These are phyloP conservation scores for Acrossocheilus wenchowensis DNA, from an alignment of 2,797 vertebrate species.

Conservation along the genomic window DNA sequence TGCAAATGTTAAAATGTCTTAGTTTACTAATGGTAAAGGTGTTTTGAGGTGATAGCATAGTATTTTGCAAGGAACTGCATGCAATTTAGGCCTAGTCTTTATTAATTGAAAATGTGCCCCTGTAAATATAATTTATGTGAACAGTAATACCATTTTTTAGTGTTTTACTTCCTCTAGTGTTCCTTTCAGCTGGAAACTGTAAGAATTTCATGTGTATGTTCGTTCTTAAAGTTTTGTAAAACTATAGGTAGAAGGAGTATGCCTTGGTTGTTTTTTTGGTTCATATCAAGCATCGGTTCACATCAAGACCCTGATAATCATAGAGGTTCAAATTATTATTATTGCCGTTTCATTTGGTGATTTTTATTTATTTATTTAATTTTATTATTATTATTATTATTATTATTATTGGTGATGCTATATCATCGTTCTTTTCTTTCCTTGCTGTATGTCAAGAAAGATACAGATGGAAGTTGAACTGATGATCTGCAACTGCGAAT, in stretches of 20 bases:
- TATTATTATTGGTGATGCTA: not conserved
- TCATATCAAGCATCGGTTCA: not conserved
- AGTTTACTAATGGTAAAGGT: not conserved
- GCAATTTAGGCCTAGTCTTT: not conserved
- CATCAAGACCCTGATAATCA: not conserved
- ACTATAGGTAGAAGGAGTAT: not conserved
- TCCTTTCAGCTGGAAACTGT: not conserved
- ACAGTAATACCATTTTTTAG: not conserved
- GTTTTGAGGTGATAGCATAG: not conserved
- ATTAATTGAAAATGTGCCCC: not conserved
- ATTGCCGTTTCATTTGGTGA: not conserved
- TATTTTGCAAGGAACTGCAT: not conserved
- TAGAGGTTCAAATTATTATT: not conserved
- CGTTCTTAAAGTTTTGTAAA: not conserved
- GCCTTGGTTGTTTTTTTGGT: not conserved
- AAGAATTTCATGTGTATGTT: too few relatives aligned
- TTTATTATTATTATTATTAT: too few relatives aligned
- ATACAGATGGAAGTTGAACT: not conserved
- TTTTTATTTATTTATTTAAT: not conserved
- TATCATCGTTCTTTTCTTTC: not conserved
- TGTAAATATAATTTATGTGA: not conserved
- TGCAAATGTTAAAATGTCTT: not conserved
- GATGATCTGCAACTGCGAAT: not conserved
- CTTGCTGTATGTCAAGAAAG: not conserved
- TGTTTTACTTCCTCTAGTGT: not conserved